These are phyloP conservation scores for Zoanthus gigantus DNA, from an alignment of 92 coral and sea anemone species.

Conservation along the genomic window DNA sequence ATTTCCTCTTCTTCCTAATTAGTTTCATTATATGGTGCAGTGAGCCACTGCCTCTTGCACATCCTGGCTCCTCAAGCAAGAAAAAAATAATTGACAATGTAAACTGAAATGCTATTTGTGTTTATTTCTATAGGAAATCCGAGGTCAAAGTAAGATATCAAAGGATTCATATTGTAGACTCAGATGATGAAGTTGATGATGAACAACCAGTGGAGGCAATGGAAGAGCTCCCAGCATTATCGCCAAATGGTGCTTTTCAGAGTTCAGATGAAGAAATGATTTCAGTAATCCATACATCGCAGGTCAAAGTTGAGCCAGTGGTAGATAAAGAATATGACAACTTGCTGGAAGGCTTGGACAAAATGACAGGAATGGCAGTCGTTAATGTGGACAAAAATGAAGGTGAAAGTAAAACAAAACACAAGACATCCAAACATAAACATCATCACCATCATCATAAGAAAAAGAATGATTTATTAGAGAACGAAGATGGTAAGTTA, in stretches of 20 bases:
- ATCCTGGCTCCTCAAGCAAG: no score
- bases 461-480: constrained; percentile 8
- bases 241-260: constrained; percentile 24
- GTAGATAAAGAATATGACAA: constrained; percentile 27
- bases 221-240: neutral
- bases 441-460: constrained; percentile 26
- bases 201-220: neutral
- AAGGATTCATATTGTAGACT: neutral
- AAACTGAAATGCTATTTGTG: neutral
- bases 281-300: constrained; percentile 41
- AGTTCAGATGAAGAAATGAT: constrained; percentile 29
- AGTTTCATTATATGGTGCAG: no score
- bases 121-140: constrained; percentile 23
- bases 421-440: constrained; percentile 14
- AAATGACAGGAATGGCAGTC: constrained; percentile 34
- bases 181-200: constrained; percentile 32
- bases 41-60: no score
- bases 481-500: constrained; percentile 34
- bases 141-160: constrained; percentile 36
- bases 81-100: no score
- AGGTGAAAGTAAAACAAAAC: neutral
- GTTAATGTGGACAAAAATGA: neutral
- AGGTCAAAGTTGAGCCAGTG: constrained; percentile 32
- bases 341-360: constrained; percentile 37
- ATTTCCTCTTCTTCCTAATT: no score